These are phyloP conservation scores for Drosophila sulfurigaster DNA, from an alignment of 1,140 invertebrate species.

Conservation along the genomic window DNA sequence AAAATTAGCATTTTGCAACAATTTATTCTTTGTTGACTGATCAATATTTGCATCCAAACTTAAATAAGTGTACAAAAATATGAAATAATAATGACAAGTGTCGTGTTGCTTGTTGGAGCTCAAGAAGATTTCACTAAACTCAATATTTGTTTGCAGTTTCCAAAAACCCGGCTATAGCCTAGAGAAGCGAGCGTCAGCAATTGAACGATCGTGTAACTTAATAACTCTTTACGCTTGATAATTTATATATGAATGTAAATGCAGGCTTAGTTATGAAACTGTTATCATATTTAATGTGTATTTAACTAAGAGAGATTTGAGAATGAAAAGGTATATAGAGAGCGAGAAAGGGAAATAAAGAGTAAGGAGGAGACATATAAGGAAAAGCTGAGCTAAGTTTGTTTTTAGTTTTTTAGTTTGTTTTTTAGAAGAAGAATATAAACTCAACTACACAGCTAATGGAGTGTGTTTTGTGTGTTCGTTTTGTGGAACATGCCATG, in stretches of 20 bases:
- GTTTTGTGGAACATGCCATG: conserved; percentile 39
- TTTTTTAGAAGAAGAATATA: conserved; percentile 22
- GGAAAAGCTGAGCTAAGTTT: conserved; percentile 23
- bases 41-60: conserved; percentile 68
- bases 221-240: conserved; percentile 58
- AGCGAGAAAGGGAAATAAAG: conserved; percentile 16
- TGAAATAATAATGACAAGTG: conserved; percentile 69
- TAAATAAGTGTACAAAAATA: conserved; percentile 65
- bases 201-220: conserved; percentile 53
- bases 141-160: conserved; percentile 32
- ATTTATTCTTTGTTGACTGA: conserved; percentile 78
- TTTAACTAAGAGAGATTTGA: conserved; percentile 55
- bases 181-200: conserved; percentile 39
- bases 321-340: conserved; percentile 24
- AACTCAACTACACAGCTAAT: conserved; percentile 61
- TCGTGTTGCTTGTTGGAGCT: conserved; percentile 55
- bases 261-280: conserved; percentile 54
- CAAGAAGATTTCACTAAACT: conserved; percentile 63
- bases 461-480: conserved; percentile 54
- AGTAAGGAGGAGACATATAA: conserved; percentile 28
- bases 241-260: conserved; percentile 59
- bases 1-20: conserved; percentile 60
- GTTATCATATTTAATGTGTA: conserved; percentile 49
- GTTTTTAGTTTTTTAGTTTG: background rate
- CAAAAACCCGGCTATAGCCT: conserved; percentile 48